Conservation (phyloP, 2,797 vertebrate genomes). For the Lacerta agilis region DNA sequence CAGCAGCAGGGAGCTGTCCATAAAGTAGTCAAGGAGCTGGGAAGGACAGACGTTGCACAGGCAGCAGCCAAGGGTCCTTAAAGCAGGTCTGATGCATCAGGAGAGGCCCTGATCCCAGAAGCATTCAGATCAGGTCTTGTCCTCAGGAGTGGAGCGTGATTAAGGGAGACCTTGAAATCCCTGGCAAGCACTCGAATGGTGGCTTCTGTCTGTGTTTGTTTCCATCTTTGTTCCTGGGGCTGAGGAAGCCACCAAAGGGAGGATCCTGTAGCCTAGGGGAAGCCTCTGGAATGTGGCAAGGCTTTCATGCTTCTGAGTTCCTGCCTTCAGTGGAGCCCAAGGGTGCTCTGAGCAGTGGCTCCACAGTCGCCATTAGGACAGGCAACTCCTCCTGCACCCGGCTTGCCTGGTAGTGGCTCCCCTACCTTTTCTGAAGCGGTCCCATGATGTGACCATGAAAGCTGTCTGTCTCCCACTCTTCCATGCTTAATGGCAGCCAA, state of each 20-base stretch:
- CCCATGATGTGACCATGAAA: background rate
- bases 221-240: background rate
- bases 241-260: background rate
- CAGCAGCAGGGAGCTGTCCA: background rate
- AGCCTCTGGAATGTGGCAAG: background rate
- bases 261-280: background rate
- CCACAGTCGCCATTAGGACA: too few species aligned
- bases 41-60: background rate
- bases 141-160: background rate
- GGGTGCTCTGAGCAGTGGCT: background rate
- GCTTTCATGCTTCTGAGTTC: background rate
- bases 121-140: background rate
- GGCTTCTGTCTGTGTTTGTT: background rate
- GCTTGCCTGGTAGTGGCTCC: background rate
- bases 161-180: background rate
- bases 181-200: background rate
- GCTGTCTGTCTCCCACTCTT: background rate
- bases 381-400: too few species aligned
- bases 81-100: background rate
- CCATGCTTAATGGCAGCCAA: background rate
- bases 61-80: background rate
- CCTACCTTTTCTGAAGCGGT: too few species aligned
- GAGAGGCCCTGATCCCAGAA: background rate
- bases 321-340: background rate
- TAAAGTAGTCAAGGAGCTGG: background rate